A percentile compares a stretch with the other conserved stretches of the same genome.
Evolutionary conservation across 2,797 vertebrate genomes (phyloP).

Genomic region (Myiothlypis chrysogaster): DNA sequence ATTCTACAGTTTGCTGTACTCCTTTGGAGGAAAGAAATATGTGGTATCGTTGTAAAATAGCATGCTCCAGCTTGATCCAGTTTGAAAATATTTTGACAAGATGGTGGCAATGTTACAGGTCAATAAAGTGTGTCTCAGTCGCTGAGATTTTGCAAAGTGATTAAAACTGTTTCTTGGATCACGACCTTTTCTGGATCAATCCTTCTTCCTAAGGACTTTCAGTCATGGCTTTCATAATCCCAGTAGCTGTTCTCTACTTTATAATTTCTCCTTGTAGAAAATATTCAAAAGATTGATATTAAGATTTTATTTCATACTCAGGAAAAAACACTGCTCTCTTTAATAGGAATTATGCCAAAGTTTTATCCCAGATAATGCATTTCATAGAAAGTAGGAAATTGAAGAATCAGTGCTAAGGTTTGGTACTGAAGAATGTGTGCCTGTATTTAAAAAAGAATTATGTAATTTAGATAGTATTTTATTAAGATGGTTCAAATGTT

Average conservation of each 20-base stretch:
- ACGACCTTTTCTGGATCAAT: conserved; percentile 48
- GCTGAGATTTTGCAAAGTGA: conserved; percentile 25
- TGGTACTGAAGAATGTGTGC: neutral
- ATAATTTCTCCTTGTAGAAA: neutral
- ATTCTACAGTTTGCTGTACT: neutral
- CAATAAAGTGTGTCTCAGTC: conserved; percentile 31
- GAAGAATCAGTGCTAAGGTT: neutral
- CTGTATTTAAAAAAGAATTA: neutral
- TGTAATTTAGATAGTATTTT: neutral
- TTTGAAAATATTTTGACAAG: conserved; percentile 60
- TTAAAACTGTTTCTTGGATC: conserved; percentile 59
- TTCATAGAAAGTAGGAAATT: neutral
- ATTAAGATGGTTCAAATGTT: neutral
- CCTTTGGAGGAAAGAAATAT: conserved; percentile 45
- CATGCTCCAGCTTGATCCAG: conserved; percentile 14
- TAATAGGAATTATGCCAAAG: neutral
- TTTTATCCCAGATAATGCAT: neutral
- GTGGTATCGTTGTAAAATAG: conserved; percentile 1
- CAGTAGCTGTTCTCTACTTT: neutral
- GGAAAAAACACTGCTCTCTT: neutral
- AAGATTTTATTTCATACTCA: neutral
- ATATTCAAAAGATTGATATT: neutral
- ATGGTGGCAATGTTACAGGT: conserved; percentile 50
- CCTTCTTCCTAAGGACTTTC: conserved; percentile 28
- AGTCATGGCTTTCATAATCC: neutral